These are phyloP conservation scores for Loripinus fragilis DNA, from an alignment of 2,888 invertebrate species.

Conservation along the genomic window DNA sequence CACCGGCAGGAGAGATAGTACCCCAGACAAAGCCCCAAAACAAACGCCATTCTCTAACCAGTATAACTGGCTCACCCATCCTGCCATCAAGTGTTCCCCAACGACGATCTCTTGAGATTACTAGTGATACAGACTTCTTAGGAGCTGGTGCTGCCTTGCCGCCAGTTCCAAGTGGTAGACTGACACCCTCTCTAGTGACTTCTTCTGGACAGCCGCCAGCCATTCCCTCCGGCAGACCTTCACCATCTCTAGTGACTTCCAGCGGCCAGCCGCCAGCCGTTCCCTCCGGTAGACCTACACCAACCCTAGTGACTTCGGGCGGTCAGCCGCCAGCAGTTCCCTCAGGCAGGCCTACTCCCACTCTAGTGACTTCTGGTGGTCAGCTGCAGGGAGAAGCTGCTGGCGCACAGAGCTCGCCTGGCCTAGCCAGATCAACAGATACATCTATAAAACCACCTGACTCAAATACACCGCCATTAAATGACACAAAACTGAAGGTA, in stretches of 20 bases:
- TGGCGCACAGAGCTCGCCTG: neutral
- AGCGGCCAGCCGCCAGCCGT: neutral
- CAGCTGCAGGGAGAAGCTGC: neutral
- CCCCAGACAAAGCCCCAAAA: slow-evolving; percentile 48
- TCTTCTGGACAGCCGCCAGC: neutral
- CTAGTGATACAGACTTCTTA: slow-evolving; percentile 34
- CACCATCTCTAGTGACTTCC: neutral
- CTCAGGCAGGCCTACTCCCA: neutral
- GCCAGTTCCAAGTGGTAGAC: slow-evolving; percentile 3
- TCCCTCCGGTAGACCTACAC: neutral
- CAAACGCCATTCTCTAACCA: slow-evolving; percentile 74
- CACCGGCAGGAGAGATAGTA: slow-evolving; percentile 26
- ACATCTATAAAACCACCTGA: neutral
- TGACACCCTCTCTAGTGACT: neutral
- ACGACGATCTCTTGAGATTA: slow-evolving; percentile 68
- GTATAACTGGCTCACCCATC: slow-evolving; percentile 52
- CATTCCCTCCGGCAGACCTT: neutral
- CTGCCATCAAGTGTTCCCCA: slow-evolving; percentile 68
- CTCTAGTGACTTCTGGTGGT: neutral
- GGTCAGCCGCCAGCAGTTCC: neutral
- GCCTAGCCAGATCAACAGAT: neutral
- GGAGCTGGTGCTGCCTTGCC: slow-evolving; percentile 19
- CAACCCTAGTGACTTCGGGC: neutral
- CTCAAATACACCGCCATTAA: neutral
- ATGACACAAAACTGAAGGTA: neutral